Base-by-base conservation (phyloP, 2,888 invertebrate species). In the Trissonchulus latispiculum region DNA sequence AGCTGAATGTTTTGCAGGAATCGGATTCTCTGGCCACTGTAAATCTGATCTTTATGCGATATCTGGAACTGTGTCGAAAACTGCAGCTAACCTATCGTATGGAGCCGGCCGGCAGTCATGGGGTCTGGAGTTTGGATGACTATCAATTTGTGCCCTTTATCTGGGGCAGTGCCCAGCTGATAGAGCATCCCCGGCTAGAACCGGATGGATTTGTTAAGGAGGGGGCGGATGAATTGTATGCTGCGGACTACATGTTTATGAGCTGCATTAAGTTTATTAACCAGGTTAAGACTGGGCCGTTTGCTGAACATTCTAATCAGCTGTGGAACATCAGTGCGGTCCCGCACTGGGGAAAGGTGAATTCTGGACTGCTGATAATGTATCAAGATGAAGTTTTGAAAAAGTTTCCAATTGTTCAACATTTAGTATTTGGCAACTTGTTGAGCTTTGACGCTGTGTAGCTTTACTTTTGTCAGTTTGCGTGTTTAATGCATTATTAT, bases 71-170 rank as follows among this genome's bases (percentile, higher is more conserved):
- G 77, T 91, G 89, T 29, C 88, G 97, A 76, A 90, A 89, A 80
- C 86, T 99, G 73, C 99, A 99, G 84, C 87, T 88, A 76, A 90
- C 88, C 0, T 99, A 99, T 83, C 88, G 94, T 80, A 96, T 99
- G 95, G 99, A 99, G 85, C 99, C 99, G 2, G 99, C 99, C 0
- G 99, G 99, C 8, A 95, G 95, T 83, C 96, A 97, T 80, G 99
- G 99, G 0, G 99, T 97, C 15, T 99, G 97, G 95, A 93, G 96
- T 80, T 87, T 99, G 72, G 99, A 99, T 85, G 99, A 99, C 84
- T 97, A 91, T 83, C 99, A 99, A 84, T 99, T 99, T 86, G 88
- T 97, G 61, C 96, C 97, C 36, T 99, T 99, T 80, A 90, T 99
- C 81, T 99, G 95, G 93, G 99, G 99, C n/a, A 95, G 95, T 84